Conservation (phyloP, 2,113 vertebrate species). For the Australoheros scitulus region DNA sequence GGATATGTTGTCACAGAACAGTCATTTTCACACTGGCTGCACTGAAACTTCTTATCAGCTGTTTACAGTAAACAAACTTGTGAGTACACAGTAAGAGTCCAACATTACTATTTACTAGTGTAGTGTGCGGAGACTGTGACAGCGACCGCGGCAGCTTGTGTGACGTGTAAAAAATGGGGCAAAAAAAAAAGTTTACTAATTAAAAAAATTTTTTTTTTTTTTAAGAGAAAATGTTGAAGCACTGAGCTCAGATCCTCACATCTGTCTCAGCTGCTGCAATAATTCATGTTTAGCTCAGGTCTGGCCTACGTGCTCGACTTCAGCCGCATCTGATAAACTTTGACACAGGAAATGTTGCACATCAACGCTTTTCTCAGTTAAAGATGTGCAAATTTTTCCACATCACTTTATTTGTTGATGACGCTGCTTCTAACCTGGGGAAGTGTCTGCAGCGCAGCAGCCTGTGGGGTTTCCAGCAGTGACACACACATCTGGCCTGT, state of each 20-base stretch:
- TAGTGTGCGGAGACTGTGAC: too few relatives aligned
- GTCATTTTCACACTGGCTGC: neutral
- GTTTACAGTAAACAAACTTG: rapidly evolving
- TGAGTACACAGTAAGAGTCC: neutral
- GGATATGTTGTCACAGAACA: neutral
- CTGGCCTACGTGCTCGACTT: neutral
- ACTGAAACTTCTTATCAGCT: neutral
- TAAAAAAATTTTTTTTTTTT: neutral
- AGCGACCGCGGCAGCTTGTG: too few relatives aligned
- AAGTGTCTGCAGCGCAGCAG: neutral
- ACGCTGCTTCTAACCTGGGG: too few relatives aligned
- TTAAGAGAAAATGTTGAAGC: neutral
- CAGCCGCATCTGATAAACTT: neutral
- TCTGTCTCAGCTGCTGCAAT: too few relatives aligned
- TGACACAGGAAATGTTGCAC: neutral
- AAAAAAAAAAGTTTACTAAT: too few relatives aligned
- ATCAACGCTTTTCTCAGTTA: neutral
- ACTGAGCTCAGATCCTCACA: neutral
- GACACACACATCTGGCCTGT: neutral
- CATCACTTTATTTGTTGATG: too few relatives aligned
- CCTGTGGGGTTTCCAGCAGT: neutral
- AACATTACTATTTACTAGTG: neutral
- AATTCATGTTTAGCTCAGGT: neutral
- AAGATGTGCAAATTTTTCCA: neutral
- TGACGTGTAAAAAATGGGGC: too few relatives aligned